Evolutionary conservation across 1,140 invertebrate genomes (phyloP).

Genomic region (Nephila pilipes): DNA sequence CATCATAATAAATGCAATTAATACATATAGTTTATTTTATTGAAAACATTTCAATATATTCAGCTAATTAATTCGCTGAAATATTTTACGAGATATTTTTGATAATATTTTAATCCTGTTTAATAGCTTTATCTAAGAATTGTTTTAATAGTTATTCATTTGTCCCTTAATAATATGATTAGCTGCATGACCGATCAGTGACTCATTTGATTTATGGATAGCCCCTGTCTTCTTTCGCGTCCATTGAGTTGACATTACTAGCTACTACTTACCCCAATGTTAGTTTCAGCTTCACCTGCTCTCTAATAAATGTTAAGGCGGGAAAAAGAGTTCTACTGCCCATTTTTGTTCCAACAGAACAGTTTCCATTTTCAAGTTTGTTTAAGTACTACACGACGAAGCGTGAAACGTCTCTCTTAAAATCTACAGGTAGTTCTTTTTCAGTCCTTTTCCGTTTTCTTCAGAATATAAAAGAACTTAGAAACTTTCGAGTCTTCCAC

Average conservation of each 20-base stretch:
- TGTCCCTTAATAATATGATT: too few species aligned
- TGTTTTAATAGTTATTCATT: too few species aligned
- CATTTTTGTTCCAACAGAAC: slow-evolving; percentile 24
- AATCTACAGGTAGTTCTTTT: slow-evolving; percentile 61
- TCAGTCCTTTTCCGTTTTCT: slow-evolving; percentile 4
- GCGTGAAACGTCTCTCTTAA: slow-evolving; percentile 37
- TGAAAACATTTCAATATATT: too few species aligned
- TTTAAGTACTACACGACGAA: slow-evolving; percentile 35
- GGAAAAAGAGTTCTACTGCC: slow-evolving; percentile 32
- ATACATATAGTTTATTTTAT: too few species aligned
- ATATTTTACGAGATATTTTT: too few species aligned
- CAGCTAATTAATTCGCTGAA: too few species aligned
- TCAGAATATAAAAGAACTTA: neutral
- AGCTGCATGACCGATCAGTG: too few species aligned
- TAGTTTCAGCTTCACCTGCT: slow-evolving; percentile 62
- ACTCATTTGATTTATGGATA: neutral
- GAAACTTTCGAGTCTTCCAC: neutral
- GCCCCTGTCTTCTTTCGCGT: neutral
- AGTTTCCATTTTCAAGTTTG: slow-evolving; percentile 50
- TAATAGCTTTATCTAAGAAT: too few species aligned
- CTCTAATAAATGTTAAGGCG: slow-evolving; percentile 54
- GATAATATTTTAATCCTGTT: too few species aligned
- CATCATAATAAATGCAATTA: too few species aligned
- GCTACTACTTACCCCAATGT: slow-evolving; percentile 4
- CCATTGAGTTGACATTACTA: slow-evolving; percentile 54